Evolutionary conservation across 2,113 vertebrate species (phyloP).

Genomic region (Helogale parvula): DNA sequence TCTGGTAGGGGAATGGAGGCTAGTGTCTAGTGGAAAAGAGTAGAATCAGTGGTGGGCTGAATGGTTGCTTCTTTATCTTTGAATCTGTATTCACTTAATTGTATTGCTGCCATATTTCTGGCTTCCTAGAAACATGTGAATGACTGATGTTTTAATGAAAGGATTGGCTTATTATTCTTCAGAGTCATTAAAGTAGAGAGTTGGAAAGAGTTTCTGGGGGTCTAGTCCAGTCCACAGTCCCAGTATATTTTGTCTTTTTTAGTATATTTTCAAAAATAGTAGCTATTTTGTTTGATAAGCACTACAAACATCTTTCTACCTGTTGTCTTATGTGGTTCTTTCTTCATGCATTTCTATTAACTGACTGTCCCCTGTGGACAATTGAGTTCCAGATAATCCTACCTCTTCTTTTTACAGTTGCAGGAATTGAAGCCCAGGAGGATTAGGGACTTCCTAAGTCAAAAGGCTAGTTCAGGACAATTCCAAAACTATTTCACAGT

Average conservation of each 20-base stretch:
- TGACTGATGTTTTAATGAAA: constrained; percentile 43
- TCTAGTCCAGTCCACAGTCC: not conserved
- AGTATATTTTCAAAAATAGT: constrained; percentile 21
- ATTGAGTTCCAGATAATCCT: constrained; percentile 11
- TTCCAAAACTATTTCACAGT: constrained; percentile 14
- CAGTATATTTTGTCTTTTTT: not conserved
- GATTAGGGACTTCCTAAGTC: not conserved
- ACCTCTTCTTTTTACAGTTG: not conserved
- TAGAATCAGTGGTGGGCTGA: not conserved
- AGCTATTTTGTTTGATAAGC: not conserved
- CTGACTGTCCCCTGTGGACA: not conserved
- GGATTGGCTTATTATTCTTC: not conserved
- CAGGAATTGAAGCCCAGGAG: not conserved
- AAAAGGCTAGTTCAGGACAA: not conserved
- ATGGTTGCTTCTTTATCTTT: not conserved
- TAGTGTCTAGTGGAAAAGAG: no score
- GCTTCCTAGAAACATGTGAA: not conserved
- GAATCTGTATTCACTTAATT: constrained; percentile 26
- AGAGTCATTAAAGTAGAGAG: not conserved
- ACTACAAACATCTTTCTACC: not conserved
- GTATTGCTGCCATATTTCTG: constrained; percentile 3
- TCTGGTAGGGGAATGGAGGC: not conserved
- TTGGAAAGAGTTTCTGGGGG: not conserved
- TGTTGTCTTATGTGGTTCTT: not conserved
- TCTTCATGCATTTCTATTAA: constrained; percentile 7